Base-by-base conservation (phyloP, 2,888 invertebrate genomes). In the Oscheius onirici region DNA sequence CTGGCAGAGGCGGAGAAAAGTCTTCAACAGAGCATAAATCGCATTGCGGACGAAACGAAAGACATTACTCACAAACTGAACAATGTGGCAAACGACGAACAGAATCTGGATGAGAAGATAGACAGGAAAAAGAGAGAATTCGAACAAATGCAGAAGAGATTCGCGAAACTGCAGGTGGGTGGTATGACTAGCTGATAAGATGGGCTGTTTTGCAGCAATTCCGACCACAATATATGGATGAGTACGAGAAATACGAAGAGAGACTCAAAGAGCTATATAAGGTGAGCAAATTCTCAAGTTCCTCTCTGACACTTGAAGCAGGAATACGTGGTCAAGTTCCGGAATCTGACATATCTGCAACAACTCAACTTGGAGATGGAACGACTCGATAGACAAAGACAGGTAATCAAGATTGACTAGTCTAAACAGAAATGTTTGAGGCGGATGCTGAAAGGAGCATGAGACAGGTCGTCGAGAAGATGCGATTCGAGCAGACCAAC, bases 141-240 rank as follows among this genome's bases (percentile, higher is more conserved):
- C 78, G 94, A 95, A 83, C 91, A 99, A 66, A 95, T 95, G 78
- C 94, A 94, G 88, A 97, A 97, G 88, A 91, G 99, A 43, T 90
- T 97, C 57, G 93, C 94, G 85, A 95, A 97, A 0, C 90, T 99
- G 81, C 94, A 95, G 89, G 95, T 84, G 43, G n/a, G 46, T 43
- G 10, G n/a, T 17, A 20, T 3, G 6, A n/a, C 28, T 10, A 2
- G 55, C 26, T 22, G 52, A 52, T 22, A 52, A 52, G 17, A 20
- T 20, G 24, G 22, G 26, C 34, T 34, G 34, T 26, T 41, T 71
- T 80, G 72, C 73, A 84, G 81, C 68, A 80, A 40, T 85, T 87
- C 67, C 84, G 94, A 63, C 97, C 97, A 0, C 96, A 95, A 0
- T 97, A 96, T 88, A 92, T 97, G 91, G 95, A 95, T 83, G 97